These are phyloP conservation scores for Montifringilla adamsi DNA, from an alignment of 2,113 vertebrate species.

Conservation along the genomic window DNA sequence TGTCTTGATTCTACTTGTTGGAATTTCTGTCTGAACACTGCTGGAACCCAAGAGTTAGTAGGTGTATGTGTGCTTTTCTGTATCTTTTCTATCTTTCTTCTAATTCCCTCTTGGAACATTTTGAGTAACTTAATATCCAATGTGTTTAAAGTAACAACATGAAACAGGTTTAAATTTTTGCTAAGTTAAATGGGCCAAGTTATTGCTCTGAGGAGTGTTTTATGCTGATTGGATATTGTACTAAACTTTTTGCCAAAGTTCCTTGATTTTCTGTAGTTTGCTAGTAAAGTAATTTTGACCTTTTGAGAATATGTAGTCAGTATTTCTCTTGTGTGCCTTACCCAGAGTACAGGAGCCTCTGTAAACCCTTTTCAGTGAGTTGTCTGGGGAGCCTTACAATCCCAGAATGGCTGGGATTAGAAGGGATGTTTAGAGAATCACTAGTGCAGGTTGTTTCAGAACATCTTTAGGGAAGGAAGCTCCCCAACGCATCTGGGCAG, in stretches of 20 bases:
- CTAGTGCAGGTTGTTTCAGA: neutral
- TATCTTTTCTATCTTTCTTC: neutral
- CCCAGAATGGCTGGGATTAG: neutral
- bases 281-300: neutral
- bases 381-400: neutral
- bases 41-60: neutral
- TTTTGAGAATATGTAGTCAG: fast-evolving
- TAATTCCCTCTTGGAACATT: neutral
- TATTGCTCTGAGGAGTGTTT: neutral
- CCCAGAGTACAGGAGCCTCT: neutral
- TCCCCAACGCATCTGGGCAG: neutral
- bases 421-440: neutral
- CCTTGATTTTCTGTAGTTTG: neutral
- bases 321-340: neutral
- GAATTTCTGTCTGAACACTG: neutral
- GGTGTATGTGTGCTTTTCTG: neutral
- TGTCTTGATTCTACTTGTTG: neutral
- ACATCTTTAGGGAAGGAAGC: neutral
- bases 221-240: neutral
- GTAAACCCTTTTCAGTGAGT: neutral
- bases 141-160: neutral
- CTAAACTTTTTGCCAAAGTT: neutral
- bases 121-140: neutral
- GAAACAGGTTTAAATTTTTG: neutral
- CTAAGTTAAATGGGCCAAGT: neutral